Percentiles rank a stretch among this genome's conserved stretches.
Conservation (phyloP, 2,113 vertebrate species). For the Limnothrissa miodon region DNA sequence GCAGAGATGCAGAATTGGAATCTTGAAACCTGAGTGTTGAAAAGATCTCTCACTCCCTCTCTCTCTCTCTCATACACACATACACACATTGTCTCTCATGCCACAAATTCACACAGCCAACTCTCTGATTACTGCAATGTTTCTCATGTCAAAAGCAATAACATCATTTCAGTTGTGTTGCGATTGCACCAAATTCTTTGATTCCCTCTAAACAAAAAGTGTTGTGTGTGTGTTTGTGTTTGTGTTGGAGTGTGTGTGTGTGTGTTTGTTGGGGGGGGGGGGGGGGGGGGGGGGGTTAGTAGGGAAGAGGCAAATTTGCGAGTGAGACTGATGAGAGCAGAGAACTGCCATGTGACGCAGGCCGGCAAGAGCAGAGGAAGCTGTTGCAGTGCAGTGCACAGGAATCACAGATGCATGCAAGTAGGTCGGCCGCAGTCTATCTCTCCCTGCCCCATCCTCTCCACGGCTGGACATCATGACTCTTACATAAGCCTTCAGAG, state of each 20-base stretch:
- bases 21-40: neutral
- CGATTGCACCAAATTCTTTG: neutral
- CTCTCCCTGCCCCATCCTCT: neutral
- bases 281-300: neutral
- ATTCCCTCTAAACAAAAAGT: neutral
- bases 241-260: neutral
- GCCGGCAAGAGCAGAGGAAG: neutral
- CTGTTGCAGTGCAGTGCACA: neutral
- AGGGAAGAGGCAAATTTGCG: neutral
- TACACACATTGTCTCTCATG: neutral
- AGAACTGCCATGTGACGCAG: conserved; percentile 17
- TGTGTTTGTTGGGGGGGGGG: too few relatives aligned
- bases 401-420: neutral
- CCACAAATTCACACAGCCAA: neutral
- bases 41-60: neutral
- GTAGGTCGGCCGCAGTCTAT: neutral
- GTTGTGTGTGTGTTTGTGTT: neutral
- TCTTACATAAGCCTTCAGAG: conserved; percentile 57
- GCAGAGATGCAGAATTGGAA: neutral
- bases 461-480: conserved; percentile 40
- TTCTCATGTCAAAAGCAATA: neutral
- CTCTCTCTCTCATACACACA: neutral
- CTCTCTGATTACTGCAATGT: neutral
- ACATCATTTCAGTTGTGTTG: neutral
- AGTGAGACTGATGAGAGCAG: neutral